Base-by-base conservation (phyloP, 2,888 invertebrate genomes). In the Acrobasis suavella region DNA sequence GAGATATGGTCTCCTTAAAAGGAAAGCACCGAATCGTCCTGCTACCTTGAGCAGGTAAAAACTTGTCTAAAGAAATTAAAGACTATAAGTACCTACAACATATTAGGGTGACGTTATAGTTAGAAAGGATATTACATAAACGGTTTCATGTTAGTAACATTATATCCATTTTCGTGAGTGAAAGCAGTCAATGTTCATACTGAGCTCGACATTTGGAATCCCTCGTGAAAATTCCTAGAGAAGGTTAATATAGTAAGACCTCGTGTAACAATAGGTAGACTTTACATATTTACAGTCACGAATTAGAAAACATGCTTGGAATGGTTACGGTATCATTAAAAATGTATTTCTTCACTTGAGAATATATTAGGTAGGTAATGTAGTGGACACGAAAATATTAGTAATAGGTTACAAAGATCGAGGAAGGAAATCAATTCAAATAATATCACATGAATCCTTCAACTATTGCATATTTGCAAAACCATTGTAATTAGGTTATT, bases 231-330 rank as follows among this genome's bases (percentile, higher is more conserved):
- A 79, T 75, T 67, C 62, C 66, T 22, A 72, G 79, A 81, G 87
- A 83, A 89, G 86, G 87, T 83, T 80, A 81, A 80, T 77, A 71
- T 69, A 70, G 71, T 66, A 67, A 73, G 74, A 77, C 74, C 76
- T 71, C 70, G 72, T 68, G 67, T 73, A 71, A 70, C 67, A 73
- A 76, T 68, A 62, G 58, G n/a, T 39, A 59, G 55, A 42, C 17
- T 39, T 56, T 32, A 55, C 61, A 58, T 55, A 54, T 55, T 17
- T 62, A 65, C 54, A 68, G 75, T 77, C 76, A 77, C 77, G 75
- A 76, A 69, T 65, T 70, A 68, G 71, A 65, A 64, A 64, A 54
- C 59, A 50, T 56, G 56, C 22, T 22, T 10, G 9, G 17, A 56
- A 56, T 56, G 42, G 56, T 56, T 56, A 42, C 46, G 42, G 10